Evolutionary conservation across 2,888 invertebrate species (phyloP).

Genomic region (Pantelozetes paolii): DNA sequence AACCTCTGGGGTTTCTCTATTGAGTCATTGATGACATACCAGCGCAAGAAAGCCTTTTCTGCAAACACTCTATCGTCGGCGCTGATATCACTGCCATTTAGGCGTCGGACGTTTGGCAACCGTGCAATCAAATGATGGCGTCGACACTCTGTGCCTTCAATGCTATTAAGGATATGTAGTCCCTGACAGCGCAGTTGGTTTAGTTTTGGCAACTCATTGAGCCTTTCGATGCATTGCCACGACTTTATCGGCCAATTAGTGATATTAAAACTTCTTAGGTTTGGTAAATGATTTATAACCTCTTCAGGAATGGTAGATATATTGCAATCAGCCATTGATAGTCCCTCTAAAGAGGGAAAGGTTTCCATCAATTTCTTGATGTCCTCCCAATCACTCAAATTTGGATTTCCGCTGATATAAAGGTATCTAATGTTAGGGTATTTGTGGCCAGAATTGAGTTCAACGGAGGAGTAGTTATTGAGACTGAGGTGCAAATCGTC

Average conservation of each 20-base stretch:
- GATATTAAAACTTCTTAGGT: conserved; percentile 61
- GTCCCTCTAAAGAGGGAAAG: conserved; percentile 77
- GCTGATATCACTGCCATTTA: conserved; percentile 86
- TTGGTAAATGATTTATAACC: conserved; percentile 58
- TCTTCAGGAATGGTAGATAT: conserved; percentile 53
- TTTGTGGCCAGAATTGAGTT: conserved; percentile 59
- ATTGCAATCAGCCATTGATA: conserved; percentile 81
- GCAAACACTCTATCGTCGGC: conserved; percentile 83
- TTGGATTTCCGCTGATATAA: conserved; percentile 79
- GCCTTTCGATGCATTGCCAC: conserved; percentile 83
- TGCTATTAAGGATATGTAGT: conserved; percentile 61
- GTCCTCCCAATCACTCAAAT: conserved; percentile 73
- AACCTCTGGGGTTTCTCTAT: conserved; percentile 51
- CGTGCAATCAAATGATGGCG: conserved; percentile 80
- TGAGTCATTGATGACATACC: conserved; percentile 71
- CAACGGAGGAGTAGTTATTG: conserved; percentile 75
- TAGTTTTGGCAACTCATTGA: conserved; percentile 75
- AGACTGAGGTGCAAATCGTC: conserved; percentile 81
- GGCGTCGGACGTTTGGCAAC: conserved; percentile 73
- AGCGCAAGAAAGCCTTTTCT: conserved; percentile 85
- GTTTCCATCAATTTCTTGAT: conserved; percentile 75
- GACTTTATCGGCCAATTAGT: conserved; percentile 75
- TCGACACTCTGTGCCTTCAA: conserved; percentile 67
- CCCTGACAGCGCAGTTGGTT: conserved; percentile 78
- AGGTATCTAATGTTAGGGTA: conserved; percentile 70